Evolutionary conservation across 2,888 invertebrate species (phyloP).

Genomic region (Lutraria lutraria): DNA sequence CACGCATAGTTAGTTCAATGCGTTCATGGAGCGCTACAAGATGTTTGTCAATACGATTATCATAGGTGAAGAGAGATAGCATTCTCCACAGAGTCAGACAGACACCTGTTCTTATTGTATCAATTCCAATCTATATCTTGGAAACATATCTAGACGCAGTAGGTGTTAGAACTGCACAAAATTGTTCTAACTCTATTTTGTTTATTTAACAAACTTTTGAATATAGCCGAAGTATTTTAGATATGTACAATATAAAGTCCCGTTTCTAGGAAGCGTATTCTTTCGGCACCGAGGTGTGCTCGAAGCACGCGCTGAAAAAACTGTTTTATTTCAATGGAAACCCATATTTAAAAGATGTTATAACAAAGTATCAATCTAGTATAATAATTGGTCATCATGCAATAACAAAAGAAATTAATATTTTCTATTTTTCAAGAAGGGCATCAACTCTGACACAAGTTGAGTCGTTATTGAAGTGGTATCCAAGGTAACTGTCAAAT

Average conservation of each 20-base stretch:
- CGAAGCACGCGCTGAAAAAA: too few species aligned
- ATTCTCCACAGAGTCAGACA: neutral
- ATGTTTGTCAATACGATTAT: conserved; percentile 17
- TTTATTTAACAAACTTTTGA: neutral
- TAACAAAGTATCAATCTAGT: too few species aligned
- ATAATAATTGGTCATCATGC: too few species aligned
- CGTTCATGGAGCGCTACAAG: neutral
- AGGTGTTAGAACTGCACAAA: neutral
- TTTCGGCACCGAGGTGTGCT: too few species aligned
- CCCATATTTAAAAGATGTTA: too few species aligned
- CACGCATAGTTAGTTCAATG: neutral
- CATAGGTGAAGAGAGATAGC: neutral
- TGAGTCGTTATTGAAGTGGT: too few species aligned
- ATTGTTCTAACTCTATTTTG: neutral
- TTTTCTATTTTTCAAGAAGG: too few species aligned
- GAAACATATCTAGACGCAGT: neutral
- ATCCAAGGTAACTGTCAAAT: too few species aligned
- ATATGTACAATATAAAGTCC: neutral
- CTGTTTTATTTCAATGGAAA: too few species aligned
- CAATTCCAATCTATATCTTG: neutral
- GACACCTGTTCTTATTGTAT: neutral
- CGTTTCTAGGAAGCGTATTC: too few species aligned
- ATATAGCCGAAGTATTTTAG: neutral
- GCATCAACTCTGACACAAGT: too few species aligned
- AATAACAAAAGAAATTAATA: too few species aligned